Evolutionary conservation across 2,888 invertebrate species (phyloP).

Genomic region (Glaucopsyche alexis): DNA sequence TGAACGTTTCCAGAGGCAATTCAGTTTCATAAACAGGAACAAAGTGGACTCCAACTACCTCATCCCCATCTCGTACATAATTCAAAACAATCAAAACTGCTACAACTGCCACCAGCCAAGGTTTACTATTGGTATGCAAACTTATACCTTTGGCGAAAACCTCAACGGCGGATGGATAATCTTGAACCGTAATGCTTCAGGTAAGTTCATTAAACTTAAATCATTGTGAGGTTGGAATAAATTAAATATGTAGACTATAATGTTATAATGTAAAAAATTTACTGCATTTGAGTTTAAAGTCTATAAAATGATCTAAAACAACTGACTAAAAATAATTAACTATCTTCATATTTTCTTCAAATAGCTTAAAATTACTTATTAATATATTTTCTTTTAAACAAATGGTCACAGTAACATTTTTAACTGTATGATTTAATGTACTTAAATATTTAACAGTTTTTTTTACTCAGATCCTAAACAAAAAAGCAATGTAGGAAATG

Average conservation of each 20-base stretch:
- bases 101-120: constrained; percentile 65
- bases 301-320: too few relatives aligned
- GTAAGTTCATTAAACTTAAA: constrained; percentile 48
- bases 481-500: not conserved
- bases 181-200: constrained; percentile 66
- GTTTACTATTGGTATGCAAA: constrained; percentile 61
- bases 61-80: constrained; percentile 66
- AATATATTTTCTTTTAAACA: too few relatives aligned
- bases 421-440: too few relatives aligned
- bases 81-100: constrained; percentile 62
- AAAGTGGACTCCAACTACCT: constrained; percentile 57
- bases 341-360: too few relatives aligned
- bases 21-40: constrained; percentile 53
- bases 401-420: too few relatives aligned
- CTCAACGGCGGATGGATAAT: constrained; percentile 70
- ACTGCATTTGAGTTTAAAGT: too few relatives aligned
- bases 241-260: not conserved
- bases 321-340: too few relatives aligned
- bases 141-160: constrained; percentile 66
- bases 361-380: too few relatives aligned
- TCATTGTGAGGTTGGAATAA: not conserved
- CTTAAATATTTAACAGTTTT: not conserved
- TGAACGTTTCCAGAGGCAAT: constrained; percentile 56
- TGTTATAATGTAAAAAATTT: too few relatives aligned
- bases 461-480: not conserved